Base-by-base conservation (phyloP, 2,797 vertebrate genomes). In the Triplophysa bombifrons region DNA sequence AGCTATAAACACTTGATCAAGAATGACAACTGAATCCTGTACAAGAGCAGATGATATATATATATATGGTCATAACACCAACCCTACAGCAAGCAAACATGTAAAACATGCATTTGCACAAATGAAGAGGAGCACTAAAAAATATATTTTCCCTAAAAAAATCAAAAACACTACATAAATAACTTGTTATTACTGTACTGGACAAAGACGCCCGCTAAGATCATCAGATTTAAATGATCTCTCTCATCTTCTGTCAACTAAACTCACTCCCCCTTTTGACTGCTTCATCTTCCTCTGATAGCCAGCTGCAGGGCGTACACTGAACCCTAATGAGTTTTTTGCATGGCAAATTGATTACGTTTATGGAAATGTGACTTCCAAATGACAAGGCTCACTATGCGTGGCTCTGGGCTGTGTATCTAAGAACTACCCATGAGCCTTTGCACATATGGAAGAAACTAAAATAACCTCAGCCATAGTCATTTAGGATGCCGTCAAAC, bases 301-400 rank as follows among this genome's bases (percentile, higher is more conserved):
- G 14, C 55, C 64, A 76, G 63, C 74, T 76, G 19, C 64, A 56
- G 64, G 63, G 27, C 25, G 30, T 67, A 76, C 38, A 66, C 50
- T 67, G 34, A 67, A 55, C 19, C 50, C 74, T 76, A 76, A 76
- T 76, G 74, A 76, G 30, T 53, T 56, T 75, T 76, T 44, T 44
- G 64, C 64, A 46, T 76, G 50, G 30, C n/a, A 67, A 66, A 64
- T 76, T 76, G 74, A 76, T 76, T 58, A 76, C 46, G 63, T 25
- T 41, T 46, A n/a, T 44, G 30, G 20, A 55, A 53, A 55, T 53
- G 61, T 30, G 19, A 66, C 48, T 76, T 67, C 8, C 48, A 41
- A 44, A 55, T 27, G 30, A 63, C 20, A 17, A 38, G 27, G 63
- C 38, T 55, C 38, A 53, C 74, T 66, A 67, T 27, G 17, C 53